Base-by-base conservation (phyloP, 2,888 invertebrate species). In the Trissolcus japonicus region DNA sequence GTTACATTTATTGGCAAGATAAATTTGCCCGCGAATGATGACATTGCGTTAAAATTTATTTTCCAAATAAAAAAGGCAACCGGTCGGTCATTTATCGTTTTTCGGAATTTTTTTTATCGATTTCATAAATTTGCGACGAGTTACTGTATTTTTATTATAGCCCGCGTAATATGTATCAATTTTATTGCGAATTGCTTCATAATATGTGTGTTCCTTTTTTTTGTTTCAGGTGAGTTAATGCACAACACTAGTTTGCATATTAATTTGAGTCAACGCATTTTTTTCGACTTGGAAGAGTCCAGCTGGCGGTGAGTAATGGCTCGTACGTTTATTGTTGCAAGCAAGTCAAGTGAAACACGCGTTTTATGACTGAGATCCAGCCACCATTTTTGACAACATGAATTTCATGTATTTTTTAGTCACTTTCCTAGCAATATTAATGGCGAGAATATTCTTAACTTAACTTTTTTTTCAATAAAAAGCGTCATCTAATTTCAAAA, bases 231-330 rank as follows among this genome's bases (percentile, higher is more conserved):
- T 46, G 46, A 46, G 83, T 85, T 83, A 63, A 76, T 55, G 66
- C 69, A 66, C 57, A 57, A 65, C 48, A 57, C 63, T 71, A 59
- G 72, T 74, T 78, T 79, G 78, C 73, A 79, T 76, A 65, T 80
- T 80, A 82, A 84, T 83, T 82, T 79, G 59, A 74, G 63, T 79
- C 63, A 53, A 56, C 41, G 53, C 25, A n/a, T 68, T 66, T 69
- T 74, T 57, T 59, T 35, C 73, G 79, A 69, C 72, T 78, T 46
- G 14, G 46, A 81, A 80, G 80, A 79, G 79, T 80, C 80, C 79
- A 79, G 81, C 72, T 81, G 81, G 81, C 76, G 79, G 71, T 76
- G 57, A 61, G 68, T 78, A 71, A 67, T 72, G 77, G n/a, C 59
- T 68, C 48, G 29, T 54, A 53, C 53, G 35, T 62, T 75, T 59